Evolutionary conservation across 1,140 invertebrate genomes (phyloP).

Genomic region (Drosophila baimaii): DNA sequence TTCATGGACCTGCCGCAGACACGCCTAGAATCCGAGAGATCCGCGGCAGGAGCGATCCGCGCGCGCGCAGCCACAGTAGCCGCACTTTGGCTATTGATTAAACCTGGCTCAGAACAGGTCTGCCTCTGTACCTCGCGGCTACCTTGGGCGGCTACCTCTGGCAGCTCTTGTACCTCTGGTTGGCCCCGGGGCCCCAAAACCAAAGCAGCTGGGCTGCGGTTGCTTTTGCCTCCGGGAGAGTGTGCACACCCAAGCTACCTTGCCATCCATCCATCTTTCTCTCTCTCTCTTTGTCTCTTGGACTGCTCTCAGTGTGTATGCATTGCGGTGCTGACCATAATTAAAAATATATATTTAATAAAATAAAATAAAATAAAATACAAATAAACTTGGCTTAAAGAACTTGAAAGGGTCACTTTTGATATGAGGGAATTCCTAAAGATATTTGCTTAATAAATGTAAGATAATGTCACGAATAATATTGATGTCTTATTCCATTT

Average conservation of each 20-base stretch:
- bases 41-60: conserved; percentile 40
- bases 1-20: conserved; percentile 79
- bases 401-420: background rate
- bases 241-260: conserved; percentile 30
- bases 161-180: background rate
- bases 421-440: background rate
- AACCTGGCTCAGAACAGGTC: conserved; percentile 79
- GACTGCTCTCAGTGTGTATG: conserved; percentile 52
- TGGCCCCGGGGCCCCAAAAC: conserved; percentile 19
- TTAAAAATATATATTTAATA: background rate
- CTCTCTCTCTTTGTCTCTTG: conserved; percentile 15
- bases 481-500: background rate
- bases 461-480: background rate
- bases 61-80: conserved; percentile 45
- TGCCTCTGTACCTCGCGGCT: conserved; percentile 26
- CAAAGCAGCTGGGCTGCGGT: conserved; percentile 30
- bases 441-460: background rate
- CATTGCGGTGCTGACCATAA: conserved; percentile 45
- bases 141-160: background rate
- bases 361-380: background rate
- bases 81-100: conserved; percentile 72
- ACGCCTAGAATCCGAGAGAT: conserved; percentile 76
- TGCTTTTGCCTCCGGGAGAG: conserved; percentile 45
- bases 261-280: conserved; percentile 25
- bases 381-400: background rate